These are phyloP conservation scores for Hormaphis cornu DNA, from an alignment of 1,140 invertebrate species.

Conservation along the genomic window DNA sequence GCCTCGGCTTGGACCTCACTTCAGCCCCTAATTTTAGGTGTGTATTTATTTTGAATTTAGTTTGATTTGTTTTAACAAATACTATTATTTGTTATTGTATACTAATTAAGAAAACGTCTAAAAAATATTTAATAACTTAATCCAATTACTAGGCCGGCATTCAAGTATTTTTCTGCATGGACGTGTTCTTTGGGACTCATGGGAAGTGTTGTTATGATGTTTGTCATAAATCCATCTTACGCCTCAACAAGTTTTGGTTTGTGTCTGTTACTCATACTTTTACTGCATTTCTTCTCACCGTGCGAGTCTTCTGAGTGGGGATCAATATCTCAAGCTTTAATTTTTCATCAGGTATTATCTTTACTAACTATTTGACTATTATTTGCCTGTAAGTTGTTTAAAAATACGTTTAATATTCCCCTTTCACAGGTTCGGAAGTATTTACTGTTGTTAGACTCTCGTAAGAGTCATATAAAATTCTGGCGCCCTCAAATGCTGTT, in stretches of 20 bases:
- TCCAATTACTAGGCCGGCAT: constrained; percentile 66
- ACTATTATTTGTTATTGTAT: not conserved
- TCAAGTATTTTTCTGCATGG: constrained; percentile 93
- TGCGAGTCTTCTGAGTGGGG: constrained; percentile 80
- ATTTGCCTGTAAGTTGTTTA: not conserved
- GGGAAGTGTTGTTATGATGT: constrained; percentile 89
- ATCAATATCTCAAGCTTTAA: constrained; percentile 94
- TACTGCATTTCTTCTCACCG: constrained; percentile 86
- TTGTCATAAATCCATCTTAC: constrained; percentile 86
- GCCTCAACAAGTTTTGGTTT: constrained; percentile 78
- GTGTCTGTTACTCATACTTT: constrained; percentile 72
- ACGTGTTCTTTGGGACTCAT: constrained; percentile 78
- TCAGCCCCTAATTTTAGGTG: constrained; percentile 94
- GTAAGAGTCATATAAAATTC: constrained; percentile 97
- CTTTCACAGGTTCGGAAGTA: constrained; percentile 78
- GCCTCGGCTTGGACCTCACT: constrained; percentile 82
- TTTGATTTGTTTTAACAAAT: not conserved
- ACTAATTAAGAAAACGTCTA: too few species aligned
- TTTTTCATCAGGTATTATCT: constrained; percentile 83
- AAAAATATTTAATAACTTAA: too few species aligned
- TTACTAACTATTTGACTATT: not conserved
- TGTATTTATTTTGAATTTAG: constrained; percentile 25
- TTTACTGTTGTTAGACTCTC: constrained; percentile 82
- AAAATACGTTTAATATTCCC: not conserved
- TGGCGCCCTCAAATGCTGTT: constrained; percentile 96